A percentile compares a stretch with the other conserved stretches of the same genome.
Conservation (phyloP, 2,797 vertebrate species). For the Lates japonicus region DNA sequence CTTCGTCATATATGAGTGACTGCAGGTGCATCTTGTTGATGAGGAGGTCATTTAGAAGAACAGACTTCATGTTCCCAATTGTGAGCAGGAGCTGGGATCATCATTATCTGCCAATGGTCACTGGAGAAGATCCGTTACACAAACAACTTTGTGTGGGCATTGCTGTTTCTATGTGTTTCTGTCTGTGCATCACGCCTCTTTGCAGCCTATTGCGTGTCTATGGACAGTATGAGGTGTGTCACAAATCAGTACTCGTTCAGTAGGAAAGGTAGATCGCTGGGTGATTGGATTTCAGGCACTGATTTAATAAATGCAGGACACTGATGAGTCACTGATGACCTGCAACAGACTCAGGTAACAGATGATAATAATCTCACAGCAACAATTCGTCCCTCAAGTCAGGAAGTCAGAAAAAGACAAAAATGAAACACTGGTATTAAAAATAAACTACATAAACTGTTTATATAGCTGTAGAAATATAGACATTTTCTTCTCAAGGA, state of each 20-base stretch:
- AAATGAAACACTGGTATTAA: neutral
- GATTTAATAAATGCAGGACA: constrained; percentile 38
- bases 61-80: constrained; percentile 77
- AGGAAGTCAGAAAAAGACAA: neutral
- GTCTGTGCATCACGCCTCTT: constrained; percentile 16
- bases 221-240: constrained; percentile 4
- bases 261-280: constrained; percentile 28
- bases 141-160: constrained; percentile 41
- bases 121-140: constrained; percentile 59
- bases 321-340: constrained; percentile 46
- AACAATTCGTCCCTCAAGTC: constrained; percentile 1
- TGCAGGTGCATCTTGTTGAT: constrained; percentile 78
- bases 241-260: constrained; percentile 11
- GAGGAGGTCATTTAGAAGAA: constrained; percentile 74
- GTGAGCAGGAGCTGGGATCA: constrained; percentile 62
- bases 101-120: constrained; percentile 72
- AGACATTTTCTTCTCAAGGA: no score
- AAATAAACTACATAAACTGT: neutral
- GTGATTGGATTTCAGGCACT: constrained; percentile 36
- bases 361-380: constrained; percentile 11
- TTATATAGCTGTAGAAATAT: no score
- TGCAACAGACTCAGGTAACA: constrained; percentile 24
- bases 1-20: constrained; percentile 73
- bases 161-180: constrained; percentile 24
- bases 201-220: constrained; percentile 1